phyloP scores from a whole-genome alignment of 1,140 invertebrate species.

The Drosophila virilis region DNA sequence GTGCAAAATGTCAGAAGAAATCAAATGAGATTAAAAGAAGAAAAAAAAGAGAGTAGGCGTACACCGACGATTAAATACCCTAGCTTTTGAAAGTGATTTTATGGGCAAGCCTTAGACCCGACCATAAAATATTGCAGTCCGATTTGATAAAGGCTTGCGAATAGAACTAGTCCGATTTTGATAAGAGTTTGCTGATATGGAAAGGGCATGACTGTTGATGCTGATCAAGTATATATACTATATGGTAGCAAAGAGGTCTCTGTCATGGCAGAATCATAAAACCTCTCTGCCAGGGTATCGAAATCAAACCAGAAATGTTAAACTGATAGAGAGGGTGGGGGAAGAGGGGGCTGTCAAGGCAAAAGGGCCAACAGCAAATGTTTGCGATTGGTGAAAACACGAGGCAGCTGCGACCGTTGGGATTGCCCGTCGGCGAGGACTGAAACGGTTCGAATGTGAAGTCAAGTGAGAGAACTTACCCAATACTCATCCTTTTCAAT shows the following conservation, averaged over 20 bases:
- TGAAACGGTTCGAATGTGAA: slow-evolving; percentile 30
- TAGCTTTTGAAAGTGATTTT: no score
- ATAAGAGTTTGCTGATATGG: no score
- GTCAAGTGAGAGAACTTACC: slow-evolving; percentile 46
- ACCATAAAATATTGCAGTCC: no score
- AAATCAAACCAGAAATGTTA: slow-evolving; percentile 1
- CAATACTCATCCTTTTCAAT: slow-evolving; percentile 45
- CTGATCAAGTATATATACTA: no score
- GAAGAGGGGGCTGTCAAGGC: background rate
- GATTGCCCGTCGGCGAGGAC: slow-evolving; percentile 25
- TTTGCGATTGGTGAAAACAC: slow-evolving; percentile 21
- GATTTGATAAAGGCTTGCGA: no score
- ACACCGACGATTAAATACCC: no score
- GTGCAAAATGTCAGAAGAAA: slow-evolving; percentile 76
- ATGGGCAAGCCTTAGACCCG: no score
- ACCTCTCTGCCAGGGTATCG: no score
- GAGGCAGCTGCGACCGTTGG: slow-evolving; percentile 25
- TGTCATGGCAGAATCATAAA: no score
- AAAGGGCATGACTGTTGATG: no score
- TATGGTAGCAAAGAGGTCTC: no score
- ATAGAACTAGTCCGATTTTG: no score
- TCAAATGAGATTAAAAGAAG: slow-evolving; percentile 74
- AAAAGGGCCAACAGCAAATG: slow-evolving; percentile 29
- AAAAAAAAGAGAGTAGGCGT: background rate
- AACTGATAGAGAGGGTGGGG: background rate